Evolutionary conservation across 2,888 invertebrate species (phyloP), one percentile per base, ranked within the genome.

Genomic region (Gibbula magus): DNA sequence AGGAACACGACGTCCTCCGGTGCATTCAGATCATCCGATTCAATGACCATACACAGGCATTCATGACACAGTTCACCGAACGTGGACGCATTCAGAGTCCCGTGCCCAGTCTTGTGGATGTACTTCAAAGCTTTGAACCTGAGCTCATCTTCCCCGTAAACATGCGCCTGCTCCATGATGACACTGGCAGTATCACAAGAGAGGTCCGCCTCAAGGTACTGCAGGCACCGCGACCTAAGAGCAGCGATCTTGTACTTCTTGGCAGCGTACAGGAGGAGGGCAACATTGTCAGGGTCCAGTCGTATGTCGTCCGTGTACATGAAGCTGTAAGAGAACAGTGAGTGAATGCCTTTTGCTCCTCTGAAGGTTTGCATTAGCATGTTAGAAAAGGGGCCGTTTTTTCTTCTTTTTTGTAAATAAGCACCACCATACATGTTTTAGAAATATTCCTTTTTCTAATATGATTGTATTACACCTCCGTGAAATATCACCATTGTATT

Each of bases 171-270:
- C 61, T 87, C 87, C 53, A 88, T 79, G 52, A 88, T 85, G 35
- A 83, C 80, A 77, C 88, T 87, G n/a, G 95, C 96, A 73, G 95
- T 96, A 22, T 94, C 94, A 2, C 94, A 94, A 80, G 94, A 94
- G 45, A 96, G 92, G 92, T 95, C 95, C 79, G 94, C 94, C 85
- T 95, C 95, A 53, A 96, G 94, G 79, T 95, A 95, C 51, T 94
- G 93, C 35, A 96, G 95, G 88, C 96, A 96, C 80, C 95, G 94
- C 84, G 95, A 94, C 3, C 95, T 95, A 76, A 96, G 93, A 20
- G 95, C 95, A 8, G 95, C 94, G 88, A 96, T 96, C 75, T 96
- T 94, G 90, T 96, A 96, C 89, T 96, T 95, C 90, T 96, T 95
- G 29, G 96, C 96, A 1, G 96, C 95, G 84, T 95, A 95, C 35